Percentiles rank a stretch among this genome's conserved stretches.
Evolutionary conservation across 2,113 vertebrate species (phyloP).

Genomic region (Crotalus viridis): DNA sequence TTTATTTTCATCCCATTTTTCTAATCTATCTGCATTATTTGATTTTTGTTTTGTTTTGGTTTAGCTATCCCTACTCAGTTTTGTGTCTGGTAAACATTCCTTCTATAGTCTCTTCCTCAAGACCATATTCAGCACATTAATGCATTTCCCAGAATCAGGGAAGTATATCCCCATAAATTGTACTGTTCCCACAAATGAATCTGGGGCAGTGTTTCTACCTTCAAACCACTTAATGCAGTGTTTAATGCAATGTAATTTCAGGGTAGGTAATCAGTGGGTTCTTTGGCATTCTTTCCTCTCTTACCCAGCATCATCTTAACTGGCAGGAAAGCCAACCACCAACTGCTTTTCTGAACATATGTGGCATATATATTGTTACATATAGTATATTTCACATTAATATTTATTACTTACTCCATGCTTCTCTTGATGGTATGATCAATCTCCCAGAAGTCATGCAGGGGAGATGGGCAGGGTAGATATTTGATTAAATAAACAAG

Average conservation of each 20-base stretch:
- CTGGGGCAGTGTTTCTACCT: neutral
- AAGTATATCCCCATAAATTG: neutral
- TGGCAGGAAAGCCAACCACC: neutral
- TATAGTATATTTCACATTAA: neutral
- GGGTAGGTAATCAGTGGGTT: neutral
- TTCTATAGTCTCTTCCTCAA: neutral
- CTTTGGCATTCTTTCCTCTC: neutral
- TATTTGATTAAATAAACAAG: neutral
- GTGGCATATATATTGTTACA: neutral
- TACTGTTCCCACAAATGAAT: neutral
- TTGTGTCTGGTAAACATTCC: neutral
- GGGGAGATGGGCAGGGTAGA: neutral
- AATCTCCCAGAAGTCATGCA: neutral
- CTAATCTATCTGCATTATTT: neutral
- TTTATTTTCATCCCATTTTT: neutral
- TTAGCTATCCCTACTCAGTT: neutral
- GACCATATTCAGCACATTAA: neutral
- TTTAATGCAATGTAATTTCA: neutral
- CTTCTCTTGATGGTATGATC: neutral
- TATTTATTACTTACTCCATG: neutral
- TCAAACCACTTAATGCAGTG: neutral
- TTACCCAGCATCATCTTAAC: neutral
- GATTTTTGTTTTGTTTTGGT: neutral
- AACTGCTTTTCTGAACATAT: neutral
- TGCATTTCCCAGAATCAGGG: neutral